phyloP scores from a whole-genome alignment of 2,888 invertebrate genomes.

The Acleris cristana region DNA sequence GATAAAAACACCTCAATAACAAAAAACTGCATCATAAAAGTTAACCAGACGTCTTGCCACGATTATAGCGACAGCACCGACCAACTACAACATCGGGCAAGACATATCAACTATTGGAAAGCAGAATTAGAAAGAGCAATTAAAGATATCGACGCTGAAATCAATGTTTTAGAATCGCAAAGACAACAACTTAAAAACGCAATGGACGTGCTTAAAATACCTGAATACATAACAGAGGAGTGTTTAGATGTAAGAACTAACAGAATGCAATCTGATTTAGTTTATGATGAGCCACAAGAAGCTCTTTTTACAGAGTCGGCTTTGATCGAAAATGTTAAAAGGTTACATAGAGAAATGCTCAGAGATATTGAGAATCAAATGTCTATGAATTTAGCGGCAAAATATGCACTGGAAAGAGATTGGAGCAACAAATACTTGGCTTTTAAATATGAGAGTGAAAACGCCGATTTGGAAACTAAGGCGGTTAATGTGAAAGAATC shows the following conservation, averaged over 20 bases:
- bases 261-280: slow-evolving; percentile 88
- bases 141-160: slow-evolving; percentile 72
- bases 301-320: slow-evolving; percentile 89
- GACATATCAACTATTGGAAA: slow-evolving; percentile 79
- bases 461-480: slow-evolving; percentile 87
- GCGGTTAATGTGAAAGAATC: slow-evolving; percentile 89
- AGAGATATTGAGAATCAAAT: slow-evolving; percentile 88
- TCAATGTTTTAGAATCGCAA: slow-evolving; percentile 62
- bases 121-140: slow-evolving; percentile 73
- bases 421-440: slow-evolving; percentile 95
- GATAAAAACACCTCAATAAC: slow-evolving; percentile 72
- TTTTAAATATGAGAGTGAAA: slow-evolving; percentile 89
- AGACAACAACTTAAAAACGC: slow-evolving; percentile 78
- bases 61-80: slow-evolving; percentile 73
- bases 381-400: slow-evolving; percentile 89
- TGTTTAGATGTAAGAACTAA: slow-evolving; percentile 87
- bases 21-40: slow-evolving; percentile 75
- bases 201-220: slow-evolving; percentile 66
- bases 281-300: slow-evolving; percentile 89
- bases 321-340: slow-evolving; percentile 87
- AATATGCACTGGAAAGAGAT: slow-evolving; percentile 91
- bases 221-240: slow-evolving; percentile 84
- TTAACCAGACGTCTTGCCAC: slow-evolving; percentile 71
- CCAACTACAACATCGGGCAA: slow-evolving; percentile 66
- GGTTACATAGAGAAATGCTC: slow-evolving; percentile 85